phyloP scores from a whole-genome alignment of 1,140 invertebrate genomes.

The Heliconius congener region DNA sequence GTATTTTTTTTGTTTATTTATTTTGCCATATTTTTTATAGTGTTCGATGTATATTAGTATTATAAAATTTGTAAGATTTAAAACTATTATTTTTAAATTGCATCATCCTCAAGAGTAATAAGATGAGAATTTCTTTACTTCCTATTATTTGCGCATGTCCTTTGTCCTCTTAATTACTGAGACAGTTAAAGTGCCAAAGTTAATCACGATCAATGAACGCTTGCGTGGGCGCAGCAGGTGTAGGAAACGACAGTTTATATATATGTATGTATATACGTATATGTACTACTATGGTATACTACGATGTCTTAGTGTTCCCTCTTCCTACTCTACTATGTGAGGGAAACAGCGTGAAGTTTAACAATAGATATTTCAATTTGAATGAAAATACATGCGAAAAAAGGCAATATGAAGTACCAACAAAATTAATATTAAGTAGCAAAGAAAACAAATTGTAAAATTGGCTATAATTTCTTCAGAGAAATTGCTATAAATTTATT shows the following conservation, averaged over 20 bases:
- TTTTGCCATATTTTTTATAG: background rate
- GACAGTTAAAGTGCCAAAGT: slow-evolving; percentile 31
- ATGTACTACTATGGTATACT: no score
- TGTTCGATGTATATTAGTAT: background rate
- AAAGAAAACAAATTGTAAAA: background rate
- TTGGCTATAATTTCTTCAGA: background rate
- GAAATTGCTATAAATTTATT: background rate
- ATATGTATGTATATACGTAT: no score
- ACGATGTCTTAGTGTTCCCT: no score
- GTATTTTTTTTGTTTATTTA: no score
- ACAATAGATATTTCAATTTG: background rate
- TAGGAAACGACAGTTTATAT: background rate
- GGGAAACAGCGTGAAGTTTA: background rate
- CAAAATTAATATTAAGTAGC: background rate
- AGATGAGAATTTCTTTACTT: slow-evolving; percentile 13
- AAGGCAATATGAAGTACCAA: background rate
- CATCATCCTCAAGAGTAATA: background rate
- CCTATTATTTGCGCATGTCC: slow-evolving; percentile 24
- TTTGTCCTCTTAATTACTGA: slow-evolving; percentile 26
- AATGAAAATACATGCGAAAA: background rate
- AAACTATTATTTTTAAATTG: background rate
- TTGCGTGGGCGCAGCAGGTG: slow-evolving; percentile 44
- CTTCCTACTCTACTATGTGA: no score
- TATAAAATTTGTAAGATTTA: background rate
- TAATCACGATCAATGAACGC: slow-evolving; percentile 39